A percentile compares a stretch with the other conserved stretches of the same genome.
Evolutionary conservation across 2,888 invertebrate species (phyloP).

Genomic region (Drosophila antonietae): DNA sequence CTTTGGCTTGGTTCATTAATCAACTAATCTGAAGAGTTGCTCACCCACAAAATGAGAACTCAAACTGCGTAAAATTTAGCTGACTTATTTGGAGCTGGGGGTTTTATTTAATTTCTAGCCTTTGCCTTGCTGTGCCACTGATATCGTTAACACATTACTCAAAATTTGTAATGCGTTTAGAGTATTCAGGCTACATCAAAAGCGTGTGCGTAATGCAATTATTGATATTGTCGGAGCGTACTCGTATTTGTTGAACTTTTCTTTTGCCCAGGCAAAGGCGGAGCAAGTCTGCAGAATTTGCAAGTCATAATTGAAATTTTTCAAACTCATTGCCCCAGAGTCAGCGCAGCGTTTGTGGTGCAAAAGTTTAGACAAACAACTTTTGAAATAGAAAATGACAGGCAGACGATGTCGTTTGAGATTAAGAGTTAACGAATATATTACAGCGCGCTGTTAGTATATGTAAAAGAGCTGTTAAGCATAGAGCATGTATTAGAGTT

Average conservation of each 20-base stretch:
- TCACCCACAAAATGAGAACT: neutral
- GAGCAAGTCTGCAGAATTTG: neutral
- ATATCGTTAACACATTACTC: slow-evolving; percentile 63
- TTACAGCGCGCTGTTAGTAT: neutral
- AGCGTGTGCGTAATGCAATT: slow-evolving; percentile 27
- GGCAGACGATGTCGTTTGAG: neutral
- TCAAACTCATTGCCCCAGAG: slow-evolving; percentile 3
- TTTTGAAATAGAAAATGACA: neutral
- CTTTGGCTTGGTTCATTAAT: neutral
- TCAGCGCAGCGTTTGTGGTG: neutral
- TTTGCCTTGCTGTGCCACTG: slow-evolving; percentile 4
- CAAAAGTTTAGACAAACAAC: slow-evolving; percentile 1
- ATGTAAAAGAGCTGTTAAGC: neutral
- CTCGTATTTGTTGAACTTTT: neutral
- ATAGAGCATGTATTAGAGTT: neutral
- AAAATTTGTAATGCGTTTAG: slow-evolving; percentile 48
- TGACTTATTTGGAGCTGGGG: neutral
- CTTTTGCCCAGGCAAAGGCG: neutral
- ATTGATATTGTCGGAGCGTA: slow-evolving; percentile 28
- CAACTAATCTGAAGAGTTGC: neutral
- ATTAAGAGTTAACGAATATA: neutral
- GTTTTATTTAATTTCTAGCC: slow-evolving; percentile 52
- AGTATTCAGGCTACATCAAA: slow-evolving; percentile 47
- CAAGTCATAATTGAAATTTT: slow-evolving; percentile 9
- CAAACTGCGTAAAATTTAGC: neutral